These are phyloP conservation scores for Emesis russula DNA, from an alignment of 2,888 invertebrate species.

Conservation along the genomic window DNA sequence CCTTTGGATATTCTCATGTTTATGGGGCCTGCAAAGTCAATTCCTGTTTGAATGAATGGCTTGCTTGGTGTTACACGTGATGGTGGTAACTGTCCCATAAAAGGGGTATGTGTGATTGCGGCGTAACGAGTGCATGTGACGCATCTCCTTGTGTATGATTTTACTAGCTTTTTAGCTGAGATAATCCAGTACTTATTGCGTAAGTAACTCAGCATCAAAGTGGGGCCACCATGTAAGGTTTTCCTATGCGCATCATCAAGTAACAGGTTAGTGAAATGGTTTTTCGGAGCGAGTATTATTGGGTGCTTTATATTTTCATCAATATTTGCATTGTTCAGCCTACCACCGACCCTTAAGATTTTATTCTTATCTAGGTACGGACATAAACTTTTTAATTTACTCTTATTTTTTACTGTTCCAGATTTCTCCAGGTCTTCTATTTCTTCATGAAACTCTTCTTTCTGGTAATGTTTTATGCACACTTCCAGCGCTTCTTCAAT, in stretches of 20 bases:
- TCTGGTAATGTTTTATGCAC: slow-evolving; percentile 49
- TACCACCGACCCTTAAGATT: slow-evolving; percentile 82
- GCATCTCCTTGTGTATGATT: slow-evolving; percentile 43
- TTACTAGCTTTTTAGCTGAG: slow-evolving; percentile 41
- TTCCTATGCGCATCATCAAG: slow-evolving; percentile 11
- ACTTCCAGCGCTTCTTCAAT: not conserved
- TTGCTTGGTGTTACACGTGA: slow-evolving; percentile 42
- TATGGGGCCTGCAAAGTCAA: slow-evolving; percentile 71
- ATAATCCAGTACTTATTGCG: slow-evolving; percentile 76
- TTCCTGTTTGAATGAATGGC: slow-evolving; percentile 59
- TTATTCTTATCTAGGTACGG: slow-evolving; percentile 69
- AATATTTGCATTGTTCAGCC: slow-evolving; percentile 60
- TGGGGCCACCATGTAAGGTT: slow-evolving; percentile 82
- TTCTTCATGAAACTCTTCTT: slow-evolving; percentile 25
- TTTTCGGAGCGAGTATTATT: not conserved
- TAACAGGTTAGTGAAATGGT: not conserved
- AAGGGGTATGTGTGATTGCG: slow-evolving; percentile 16
- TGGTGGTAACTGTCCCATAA: slow-evolving; percentile 51
- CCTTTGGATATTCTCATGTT: slow-evolving; percentile 48
- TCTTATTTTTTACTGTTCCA: slow-evolving; percentile 45
- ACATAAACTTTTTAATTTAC: slow-evolving; percentile 60
- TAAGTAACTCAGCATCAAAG: slow-evolving; percentile 70
- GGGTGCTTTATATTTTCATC: not conserved
- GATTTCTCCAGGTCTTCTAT: slow-evolving; percentile 19
- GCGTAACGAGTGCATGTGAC: slow-evolving; percentile 48